A percentile compares a stretch with the other conserved stretches of the same genome.
Conservation (phyloP, 2,113 vertebrate genomes). For the Hydrochoerus hydrochaeris region DNA sequence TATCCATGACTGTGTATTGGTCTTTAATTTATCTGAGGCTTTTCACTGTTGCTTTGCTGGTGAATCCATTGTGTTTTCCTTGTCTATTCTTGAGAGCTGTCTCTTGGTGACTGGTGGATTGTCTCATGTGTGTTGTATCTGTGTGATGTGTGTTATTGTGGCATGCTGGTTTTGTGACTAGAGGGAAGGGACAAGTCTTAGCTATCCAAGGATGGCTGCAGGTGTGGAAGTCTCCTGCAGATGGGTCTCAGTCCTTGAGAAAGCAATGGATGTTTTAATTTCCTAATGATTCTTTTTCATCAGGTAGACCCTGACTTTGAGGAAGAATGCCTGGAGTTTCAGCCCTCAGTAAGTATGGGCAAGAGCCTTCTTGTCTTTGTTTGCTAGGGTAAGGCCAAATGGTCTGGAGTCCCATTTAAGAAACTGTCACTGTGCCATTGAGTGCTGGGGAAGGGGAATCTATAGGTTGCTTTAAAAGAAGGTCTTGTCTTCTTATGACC, state of each 20-base stretch:
- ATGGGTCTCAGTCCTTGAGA: slow-evolving; percentile 88
- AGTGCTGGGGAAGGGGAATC: slow-evolving; percentile 41
- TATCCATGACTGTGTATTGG: background rate
- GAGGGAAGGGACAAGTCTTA: slow-evolving; percentile 64
- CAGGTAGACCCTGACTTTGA: slow-evolving; percentile 97
- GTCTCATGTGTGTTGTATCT: slow-evolving; percentile 30
- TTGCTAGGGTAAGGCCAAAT: slow-evolving; percentile 77
- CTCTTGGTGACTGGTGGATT: slow-evolving; percentile 13
- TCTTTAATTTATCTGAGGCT: slow-evolving; percentile 14
- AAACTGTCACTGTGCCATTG: background rate
- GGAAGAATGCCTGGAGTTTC: slow-evolving; percentile 95
- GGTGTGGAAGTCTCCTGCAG: slow-evolving; percentile 88
- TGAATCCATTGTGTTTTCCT: background rate
- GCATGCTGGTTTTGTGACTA: slow-evolving; percentile 69
- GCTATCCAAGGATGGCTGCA: slow-evolving; percentile 87
- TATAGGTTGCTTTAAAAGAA: background rate
- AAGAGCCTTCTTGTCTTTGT: slow-evolving; percentile 78
- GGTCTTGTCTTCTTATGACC: background rate
- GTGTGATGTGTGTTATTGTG: slow-evolving; percentile 62
- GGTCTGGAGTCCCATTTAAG: slow-evolving; percentile 34
- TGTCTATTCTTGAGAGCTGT: slow-evolving; percentile 13
- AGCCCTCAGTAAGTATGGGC: slow-evolving; percentile 94
- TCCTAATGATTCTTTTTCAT: slow-evolving; percentile 88
- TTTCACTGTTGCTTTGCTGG: slow-evolving; percentile 24
- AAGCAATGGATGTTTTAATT: slow-evolving; percentile 87